Percentiles rank a stretch among this genome's conserved stretches.
Evolutionary conservation across 1,140 invertebrate genomes (phyloP).

Genomic region (Caerostris darwini): DNA sequence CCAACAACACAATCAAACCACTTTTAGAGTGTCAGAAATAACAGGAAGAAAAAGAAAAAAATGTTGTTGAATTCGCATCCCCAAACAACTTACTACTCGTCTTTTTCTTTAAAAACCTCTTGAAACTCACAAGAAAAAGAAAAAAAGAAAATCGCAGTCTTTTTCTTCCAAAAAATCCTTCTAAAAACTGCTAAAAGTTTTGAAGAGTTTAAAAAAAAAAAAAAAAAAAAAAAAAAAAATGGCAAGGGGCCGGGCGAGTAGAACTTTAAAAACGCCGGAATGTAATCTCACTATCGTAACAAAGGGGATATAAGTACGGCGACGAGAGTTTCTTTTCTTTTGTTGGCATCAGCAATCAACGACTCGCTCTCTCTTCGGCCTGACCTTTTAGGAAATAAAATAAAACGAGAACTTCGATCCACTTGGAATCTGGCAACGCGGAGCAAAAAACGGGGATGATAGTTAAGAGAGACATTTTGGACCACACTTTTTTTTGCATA

Average conservation of each 20-base stretch:
- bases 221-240: conserved; percentile 28
- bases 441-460: background rate
- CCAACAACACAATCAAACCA: background rate
- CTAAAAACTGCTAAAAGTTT: conserved; percentile 40
- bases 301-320: background rate
- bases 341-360: conserved; percentile 42
- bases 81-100: background rate
- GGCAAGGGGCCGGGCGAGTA: background rate
- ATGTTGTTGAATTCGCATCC: background rate
- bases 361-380: conserved; percentile 3
- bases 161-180: background rate
- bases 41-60: background rate
- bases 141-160: background rate
- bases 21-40: background rate
- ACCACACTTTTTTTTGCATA: background rate
- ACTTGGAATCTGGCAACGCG: background rate
- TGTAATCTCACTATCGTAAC: conserved; percentile 36
- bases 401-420: background rate
- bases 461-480: conserved; percentile 1
- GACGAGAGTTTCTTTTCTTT: background rate
- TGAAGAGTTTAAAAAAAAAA: conserved; percentile 5
- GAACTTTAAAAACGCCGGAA: conserved; percentile 6
- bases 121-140: background rate
- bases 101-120: background rate
- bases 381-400: conserved; percentile 53